Evolutionary conservation across 2,797 vertebrate species (phyloP), one percentile per base, ranked within the genome.

Genomic region (Okamejei kenojei): DNA sequence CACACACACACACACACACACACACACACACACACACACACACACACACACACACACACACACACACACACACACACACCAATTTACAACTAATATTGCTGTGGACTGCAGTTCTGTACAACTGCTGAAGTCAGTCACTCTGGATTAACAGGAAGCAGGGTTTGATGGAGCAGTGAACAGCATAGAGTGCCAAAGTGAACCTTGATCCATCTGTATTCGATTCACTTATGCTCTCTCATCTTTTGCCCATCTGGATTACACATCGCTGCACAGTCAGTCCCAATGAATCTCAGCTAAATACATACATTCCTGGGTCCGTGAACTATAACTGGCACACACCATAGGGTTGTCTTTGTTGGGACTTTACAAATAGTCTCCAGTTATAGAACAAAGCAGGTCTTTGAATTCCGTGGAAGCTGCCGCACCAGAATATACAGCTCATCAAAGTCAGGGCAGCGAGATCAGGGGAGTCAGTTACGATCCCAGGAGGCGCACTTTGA

Each of bases 311-410:
- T 68, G 32, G 5, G 63, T 68, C n/a, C 68, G 84, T 68, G 84
- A 88, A 68, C 19, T 88, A 32, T 65, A 68, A 21, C 32, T 21
- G 63, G 63, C 61, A 65, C 68, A n/a, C 63, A 35, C 63, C 84
- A 68, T 35, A 68, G 65, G 17, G n/a, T 1, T 68, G 8, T 88
- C 68, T 88, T 68, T 35, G 84, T 88, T 88, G 15, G 21, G 45
- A 58, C 13, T 19, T 86, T 58, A 32, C 82, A 68, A 35, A 68
- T 68, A 88, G n/a, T 68, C 2, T 32, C 84, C n/a, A 88, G n/a
- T 35, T 35, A 88, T 68, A 35, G 84, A 65, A 68, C 61, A 88
- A 68, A 68, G 84, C 84, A 88, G n/a, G 61, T 19, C n/a, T 88
- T 88, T 68, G 84, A 88, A 88, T 9, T 65, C 68, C 3, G 19